Evolutionary conservation across 1,140 invertebrate species (phyloP).

Genomic region (Zaprionus africanus): DNA sequence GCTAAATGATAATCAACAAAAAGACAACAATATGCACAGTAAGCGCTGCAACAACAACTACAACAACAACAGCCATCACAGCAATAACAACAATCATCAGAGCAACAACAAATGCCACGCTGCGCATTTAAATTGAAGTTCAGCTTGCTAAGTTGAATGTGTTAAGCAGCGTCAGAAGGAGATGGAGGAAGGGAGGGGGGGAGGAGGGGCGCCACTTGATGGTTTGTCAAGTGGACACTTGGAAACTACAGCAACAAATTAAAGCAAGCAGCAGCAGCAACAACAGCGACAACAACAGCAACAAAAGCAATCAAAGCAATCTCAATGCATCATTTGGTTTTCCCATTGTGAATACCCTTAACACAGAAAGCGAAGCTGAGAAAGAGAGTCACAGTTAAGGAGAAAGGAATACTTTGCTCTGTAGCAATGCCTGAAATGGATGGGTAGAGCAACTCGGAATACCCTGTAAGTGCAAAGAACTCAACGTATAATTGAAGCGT

Average conservation of each 20-base stretch:
- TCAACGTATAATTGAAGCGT: background rate
- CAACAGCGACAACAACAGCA: background rate
- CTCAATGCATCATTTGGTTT: constrained; percentile 26
- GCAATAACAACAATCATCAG: constrained; percentile 10
- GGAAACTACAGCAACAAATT: constrained; percentile 34
- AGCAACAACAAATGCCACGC: constrained; percentile 13
- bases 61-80: constrained; percentile 14
- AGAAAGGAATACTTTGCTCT: background rate
- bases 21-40: constrained; percentile 32
- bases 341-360: constrained; percentile 15
- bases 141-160: constrained; percentile 27
- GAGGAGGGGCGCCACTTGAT: constrained; percentile 22
- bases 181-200: background rate
- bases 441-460: background rate
- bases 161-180: background rate
- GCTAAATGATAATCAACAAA: constrained; percentile 65
- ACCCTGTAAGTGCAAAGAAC: background rate
- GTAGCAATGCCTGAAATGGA: background rate
- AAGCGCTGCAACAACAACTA: constrained; percentile 16
- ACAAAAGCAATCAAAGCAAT: constrained; percentile 17
- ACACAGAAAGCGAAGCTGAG: background rate
- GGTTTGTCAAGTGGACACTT: constrained; percentile 39
- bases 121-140: constrained; percentile 46
- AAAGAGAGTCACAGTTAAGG: background rate
- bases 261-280: constrained; percentile 5